Conservation (phyloP, 2,113 vertebrate species). For the Eulemur macaco region DNA sequence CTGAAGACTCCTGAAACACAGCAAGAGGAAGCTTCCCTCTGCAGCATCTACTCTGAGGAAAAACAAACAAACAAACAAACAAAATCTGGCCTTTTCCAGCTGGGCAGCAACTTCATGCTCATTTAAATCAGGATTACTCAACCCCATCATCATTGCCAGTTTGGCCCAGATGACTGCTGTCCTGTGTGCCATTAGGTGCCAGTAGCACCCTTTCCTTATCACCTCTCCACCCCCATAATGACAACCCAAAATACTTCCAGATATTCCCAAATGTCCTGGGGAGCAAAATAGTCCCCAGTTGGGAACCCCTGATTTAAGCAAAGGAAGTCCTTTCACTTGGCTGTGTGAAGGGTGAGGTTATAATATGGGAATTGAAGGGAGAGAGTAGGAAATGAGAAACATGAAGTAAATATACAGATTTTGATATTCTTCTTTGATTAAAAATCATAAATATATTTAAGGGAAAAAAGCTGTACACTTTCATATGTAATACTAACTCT, state of each 20-base stretch:
- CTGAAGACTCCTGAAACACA: neutral
- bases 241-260: neutral
- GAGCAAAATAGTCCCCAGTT: neutral
- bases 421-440: neutral
- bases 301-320: neutral
- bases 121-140: neutral
- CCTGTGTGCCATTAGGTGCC: neutral
- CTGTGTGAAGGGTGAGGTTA: neutral
- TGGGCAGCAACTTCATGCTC: too few relatives aligned
- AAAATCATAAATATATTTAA: neutral
- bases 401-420: neutral
- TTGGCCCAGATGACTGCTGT: too few relatives aligned
- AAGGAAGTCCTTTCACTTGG: neutral
- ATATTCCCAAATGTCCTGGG: neutral
- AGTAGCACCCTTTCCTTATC: accelerated
- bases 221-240: too few relatives aligned
- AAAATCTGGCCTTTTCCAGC: neutral
- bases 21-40: neutral
- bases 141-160: neutral
- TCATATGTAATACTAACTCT: neutral
- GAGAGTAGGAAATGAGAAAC: neutral
- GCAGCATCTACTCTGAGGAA: neutral
- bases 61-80: too few relatives aligned
- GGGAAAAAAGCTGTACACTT: neutral
- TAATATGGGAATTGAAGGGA: accelerated